Evolutionary conservation across 1,140 invertebrate species (phyloP), one percentile per base, ranked within the genome.

Genomic region (Penaeus vannamei): DNA sequence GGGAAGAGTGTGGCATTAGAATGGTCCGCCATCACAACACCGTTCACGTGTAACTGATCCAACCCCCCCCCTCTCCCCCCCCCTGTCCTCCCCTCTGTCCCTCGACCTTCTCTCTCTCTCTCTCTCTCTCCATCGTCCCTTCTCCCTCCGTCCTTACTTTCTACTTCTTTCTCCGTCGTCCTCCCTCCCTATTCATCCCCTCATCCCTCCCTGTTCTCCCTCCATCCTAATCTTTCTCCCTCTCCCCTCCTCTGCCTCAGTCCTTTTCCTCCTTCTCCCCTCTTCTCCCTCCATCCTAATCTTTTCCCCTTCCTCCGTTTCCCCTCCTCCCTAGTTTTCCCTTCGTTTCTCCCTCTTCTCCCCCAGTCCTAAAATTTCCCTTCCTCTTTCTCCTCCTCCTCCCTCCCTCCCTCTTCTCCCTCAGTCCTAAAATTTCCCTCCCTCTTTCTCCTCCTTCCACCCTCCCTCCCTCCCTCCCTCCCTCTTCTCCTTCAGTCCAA

Each of bases 41-140:
- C 32, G 60, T 81, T 81, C 79, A 59, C 79, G 22, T 22, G 79
- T 81, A 81, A 81, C 79, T 81, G 79, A 81, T 81, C 79, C 42
- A 53, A 23, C 60, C 77, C 77, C 60, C 36, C 77, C 26, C 42
- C 32, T n/a, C 79, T 20, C 42, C 77, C 42, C 59, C 42, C 77
- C 59, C 77, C 36, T 36, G n/a, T 26, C 59, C 20, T 53, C 59
- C 79, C 79, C 26, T 59, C 76, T 2, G 46, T 22, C 60, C 79
- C 79, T 79, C 26, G 22, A n/a, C 79, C 29, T 22, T 29, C 60
- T 22, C 79, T 81, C 20, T 59, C n/a, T 59, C 79, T 81, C 79
- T 1, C 10, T 76, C 72, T 32, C 22, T 29, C 72, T 76, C 22
- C 42, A 29, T 76, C 72, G 22, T 8, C 32, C 72, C 22, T 17